A percentile compares a stretch with the other conserved stretches of the same genome.
These are phyloP conservation scores for Tokudaia muenninki DNA, from an alignment of 2,797 vertebrate species.

Conservation along the genomic window DNA sequence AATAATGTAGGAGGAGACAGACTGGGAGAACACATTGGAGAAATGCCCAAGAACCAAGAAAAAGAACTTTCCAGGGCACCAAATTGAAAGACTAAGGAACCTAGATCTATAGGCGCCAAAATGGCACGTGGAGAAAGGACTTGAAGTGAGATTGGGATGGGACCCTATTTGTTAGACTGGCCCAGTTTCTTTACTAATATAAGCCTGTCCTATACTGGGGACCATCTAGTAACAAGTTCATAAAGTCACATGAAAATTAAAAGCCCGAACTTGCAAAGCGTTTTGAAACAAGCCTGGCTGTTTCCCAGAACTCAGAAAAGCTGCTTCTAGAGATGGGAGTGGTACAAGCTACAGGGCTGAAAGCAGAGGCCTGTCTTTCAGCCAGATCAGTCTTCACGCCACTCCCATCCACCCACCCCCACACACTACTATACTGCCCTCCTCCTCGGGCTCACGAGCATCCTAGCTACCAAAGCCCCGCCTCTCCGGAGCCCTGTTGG, in stretches of 20 bases:
- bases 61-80: neutral
- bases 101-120: neutral
- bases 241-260: neutral
- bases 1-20: neutral
- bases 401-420: neutral
- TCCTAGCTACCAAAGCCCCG: neutral
- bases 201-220: neutral
- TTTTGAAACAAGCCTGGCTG: neutral
- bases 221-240: neutral
- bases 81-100: neutral
- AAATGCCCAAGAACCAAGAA: neutral
- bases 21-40: neutral
- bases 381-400: neutral
- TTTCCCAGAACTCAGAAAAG: neutral
- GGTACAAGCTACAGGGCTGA: neutral
- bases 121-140: neutral
- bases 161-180: neutral
- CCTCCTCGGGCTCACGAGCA: too few relatives aligned
- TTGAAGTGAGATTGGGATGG: neutral
- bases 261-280: neutral
- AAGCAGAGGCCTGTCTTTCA: neutral
- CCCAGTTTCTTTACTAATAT: neutral
- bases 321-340: neutral
- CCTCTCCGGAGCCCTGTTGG: neutral
- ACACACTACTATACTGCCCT: rapidly evolving